These are phyloP conservation scores for Hydrotaea cyrtoneurina DNA, from an alignment of 2,888 invertebrate genomes.

Conservation along the genomic window DNA sequence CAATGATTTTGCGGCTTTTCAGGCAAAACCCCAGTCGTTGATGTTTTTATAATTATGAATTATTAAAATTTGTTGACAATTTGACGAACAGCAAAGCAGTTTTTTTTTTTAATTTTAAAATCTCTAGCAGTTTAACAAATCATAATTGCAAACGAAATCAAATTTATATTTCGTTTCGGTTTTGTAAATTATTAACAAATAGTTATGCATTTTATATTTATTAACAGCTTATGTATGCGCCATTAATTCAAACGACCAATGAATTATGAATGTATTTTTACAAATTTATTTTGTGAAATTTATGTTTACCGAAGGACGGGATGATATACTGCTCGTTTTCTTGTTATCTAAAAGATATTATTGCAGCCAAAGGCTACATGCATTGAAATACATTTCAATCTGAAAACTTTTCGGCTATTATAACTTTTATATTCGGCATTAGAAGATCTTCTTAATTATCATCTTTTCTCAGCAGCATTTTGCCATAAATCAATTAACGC, in stretches of 20 bases:
- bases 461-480: neutral
- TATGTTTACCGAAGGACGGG: too few species aligned
- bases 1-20: slow-evolving; percentile 67
- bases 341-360: too few species aligned
- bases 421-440: too few species aligned
- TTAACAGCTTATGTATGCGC: neutral
- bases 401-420: too few species aligned
- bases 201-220: slow-evolving; percentile 6
- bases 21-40: slow-evolving; percentile 51
- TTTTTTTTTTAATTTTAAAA: too few species aligned
- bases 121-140: slow-evolving; percentile 3
- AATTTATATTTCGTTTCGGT: neutral
- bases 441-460: too few species aligned
- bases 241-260: neutral
- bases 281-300: too few species aligned
- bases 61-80: slow-evolving; percentile 73
- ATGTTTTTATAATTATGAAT: slow-evolving; percentile 73
- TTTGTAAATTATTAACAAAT: slow-evolving; percentile 9
- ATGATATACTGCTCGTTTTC: too few species aligned
- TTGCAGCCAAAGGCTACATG: too few species aligned
- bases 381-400: too few species aligned
- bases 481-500: neutral
- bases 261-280: neutral
- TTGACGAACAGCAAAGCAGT: neutral
- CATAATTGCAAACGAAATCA: slow-evolving; percentile 17